Evolutionary conservation across 1,140 invertebrate genomes (phyloP), one percentile per base, ranked within the genome.

Genomic region (Dryas iulia): DNA sequence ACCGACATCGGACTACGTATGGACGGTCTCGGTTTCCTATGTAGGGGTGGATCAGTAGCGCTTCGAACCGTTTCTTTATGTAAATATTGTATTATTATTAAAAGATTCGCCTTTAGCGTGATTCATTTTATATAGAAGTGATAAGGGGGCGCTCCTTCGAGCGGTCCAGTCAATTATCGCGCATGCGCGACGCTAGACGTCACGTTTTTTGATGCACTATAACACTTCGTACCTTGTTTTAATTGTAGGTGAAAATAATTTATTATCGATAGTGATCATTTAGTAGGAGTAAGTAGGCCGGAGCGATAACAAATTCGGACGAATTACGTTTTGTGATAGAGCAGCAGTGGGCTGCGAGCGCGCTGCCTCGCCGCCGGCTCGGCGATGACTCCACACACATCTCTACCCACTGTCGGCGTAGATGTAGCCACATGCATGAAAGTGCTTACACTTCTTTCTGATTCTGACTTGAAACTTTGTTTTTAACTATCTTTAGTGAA

Each of bases 201-300:
- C 76, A 79, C 74, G 73, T 77, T 75, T 82, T 76, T 82, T 80
- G 79, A 82, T 85, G 82, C 87, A 89, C 84, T 73, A 84, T 78
- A 82, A 86, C 83, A 89, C 80, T 89, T 87, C 80, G 86, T 87
- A 90, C 82, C 80, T 89, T 88, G 81, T 89, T 89, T 91, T 89
- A 84, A 89, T 84, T 87, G 82, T 91, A 91, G 89, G 84, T 77
- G 77, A 84, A 87, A 87, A 87, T 91, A 91, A 91, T 90, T 91
- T 90, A 91, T 90, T 91, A 77, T 84, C 84, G 80, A 89, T 91
- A 91, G 87, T 82, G 80, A 90, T 90, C 89, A 89, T 91, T 91
- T 89, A 71, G 86, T 91, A 91, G 87, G 74, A 84, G 71, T 91
- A 90, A 91, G 89, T 91, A 91, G 87, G 82, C 86, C 82, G 81